Evolutionary conservation across 2,113 vertebrate genomes (phyloP), one percentile per base, ranked within the genome.

Genomic region (Jacana jacana): DNA sequence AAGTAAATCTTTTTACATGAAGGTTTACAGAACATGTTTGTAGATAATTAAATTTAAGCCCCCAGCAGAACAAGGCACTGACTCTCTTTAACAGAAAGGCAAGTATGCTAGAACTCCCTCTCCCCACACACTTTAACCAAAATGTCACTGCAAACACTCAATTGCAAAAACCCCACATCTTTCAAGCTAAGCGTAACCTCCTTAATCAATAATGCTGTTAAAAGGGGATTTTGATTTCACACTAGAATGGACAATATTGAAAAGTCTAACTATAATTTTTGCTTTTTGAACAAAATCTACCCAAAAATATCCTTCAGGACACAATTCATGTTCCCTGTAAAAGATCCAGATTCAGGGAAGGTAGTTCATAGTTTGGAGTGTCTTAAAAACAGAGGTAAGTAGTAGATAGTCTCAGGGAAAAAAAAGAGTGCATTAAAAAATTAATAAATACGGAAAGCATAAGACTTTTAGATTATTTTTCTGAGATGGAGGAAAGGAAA

Each of bases 381-480:
- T 82, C 42, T 89, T 82, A 82, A 52, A 80, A 91, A 85, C 57
- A 92, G 60, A 79, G 24, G 35, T 78, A 86, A 94, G 37, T 39
- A 88, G 57, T 63, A 89, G 46, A 76, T 49, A 64, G 65, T 39
- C 33, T 88, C 58, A 60, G 55, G 63, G 54, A 39, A 81, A 81
- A n/a, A 39, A 81, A 91, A 94, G 25, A 81, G 57, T 13, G 11
- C 35, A 80, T 89, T 13, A 83, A 87, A 80, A 87, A 80, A 19
- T 69, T 86, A 86, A 69, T 93, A 90, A 87, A 88, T 81, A 72
- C 61, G 57, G 71, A 91, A 93, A 83, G 35, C 25, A 84, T 60
- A 86, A 80, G 57, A 28, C 10, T 60, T 80, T 88, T 65, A 63
- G 64, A 60, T 69, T 81, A 64, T 79, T 94, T 78, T 87, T 87